Base-by-base conservation (phyloP, 2,113 vertebrate genomes). In the Myanophis thanlyinensis region DNA sequence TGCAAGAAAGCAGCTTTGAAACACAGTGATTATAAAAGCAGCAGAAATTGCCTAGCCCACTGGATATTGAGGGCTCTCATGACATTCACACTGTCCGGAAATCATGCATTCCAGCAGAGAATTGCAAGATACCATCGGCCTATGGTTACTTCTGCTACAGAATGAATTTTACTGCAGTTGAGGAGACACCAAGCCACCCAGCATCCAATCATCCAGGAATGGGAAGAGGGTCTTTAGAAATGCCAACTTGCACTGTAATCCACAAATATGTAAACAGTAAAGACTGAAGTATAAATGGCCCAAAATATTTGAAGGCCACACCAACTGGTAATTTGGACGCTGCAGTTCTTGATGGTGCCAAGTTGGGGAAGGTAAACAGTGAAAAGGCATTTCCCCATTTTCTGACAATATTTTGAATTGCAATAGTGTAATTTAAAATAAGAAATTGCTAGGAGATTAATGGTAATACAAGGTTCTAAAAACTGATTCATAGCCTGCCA, bases 401-500 rank as follows among this genome's bases (percentile, higher is more conserved):
- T 85, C 52, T 44, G 91, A 94, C 95, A 96, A 94, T 94, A 52
- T 80, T 67, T 67, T 67, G 30, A 11, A 0, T 0, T 51, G 93
- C 56, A 88, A 92, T 88, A 94, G 94, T 53, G 90, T 95, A 93
- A 91, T 91, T 95, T 27, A 94, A 95, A 95, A 92, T 25, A 85
- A 94, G 89, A 94, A 51, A 91, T 91, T 85, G 85, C 92, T 90
- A 91, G 51, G 90, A 96, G 95, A 93, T 94, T 87, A 95, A 87
- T 95, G 95, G 92, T 94, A 94, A 92, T 53, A 62, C 86, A 96
- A 95, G 94, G 94, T 86, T 89, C 0, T 0, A 93, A 95, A 95
- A 94, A 89, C 13, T 47, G 80, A 52, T 93, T 96, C 87, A 93
- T 94, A 96, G 94, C 95, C 96, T 91, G 95, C 0, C 93, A 96